Percentiles rank a stretch among this genome's conserved stretches.
phyloP scores from a whole-genome alignment of 2,113 vertebrate genomes.

The Calonectris borealis region DNA sequence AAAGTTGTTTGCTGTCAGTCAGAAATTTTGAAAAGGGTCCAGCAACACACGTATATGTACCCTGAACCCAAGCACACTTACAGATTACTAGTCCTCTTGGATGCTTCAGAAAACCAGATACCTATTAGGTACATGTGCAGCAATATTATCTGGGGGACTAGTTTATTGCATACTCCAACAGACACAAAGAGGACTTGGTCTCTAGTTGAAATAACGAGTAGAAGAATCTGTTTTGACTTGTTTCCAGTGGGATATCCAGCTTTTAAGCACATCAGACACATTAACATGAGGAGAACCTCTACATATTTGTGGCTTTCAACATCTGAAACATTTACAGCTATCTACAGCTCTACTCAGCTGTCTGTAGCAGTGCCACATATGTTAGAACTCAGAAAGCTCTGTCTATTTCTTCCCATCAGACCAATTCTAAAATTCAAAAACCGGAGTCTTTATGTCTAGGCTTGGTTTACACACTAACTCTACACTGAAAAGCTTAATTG shows the following conservation, averaged over 20 bases:
- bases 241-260: neutral
- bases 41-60: neutral
- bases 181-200: neutral
- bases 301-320: neutral
- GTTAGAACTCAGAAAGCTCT: neutral
- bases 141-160: neutral
- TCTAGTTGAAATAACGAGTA: neutral
- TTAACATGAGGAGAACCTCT: conserved; percentile 3
- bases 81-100: neutral
- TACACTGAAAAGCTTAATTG: conserved; percentile 22
- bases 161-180: neutral
- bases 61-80: neutral
- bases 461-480: neutral
- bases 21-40: neutral
- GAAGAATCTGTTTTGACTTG: neutral
- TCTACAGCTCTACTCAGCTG: neutral
- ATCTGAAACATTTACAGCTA: neutral
- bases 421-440: neutral
- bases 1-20: neutral
- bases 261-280: conserved; percentile 3
- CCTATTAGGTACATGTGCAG: neutral
- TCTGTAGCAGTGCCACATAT: neutral
- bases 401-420: neutral
- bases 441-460: neutral
- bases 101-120: neutral